Conservation (phyloP, 2,888 invertebrate species). For the Polyommatus icarus region DNA sequence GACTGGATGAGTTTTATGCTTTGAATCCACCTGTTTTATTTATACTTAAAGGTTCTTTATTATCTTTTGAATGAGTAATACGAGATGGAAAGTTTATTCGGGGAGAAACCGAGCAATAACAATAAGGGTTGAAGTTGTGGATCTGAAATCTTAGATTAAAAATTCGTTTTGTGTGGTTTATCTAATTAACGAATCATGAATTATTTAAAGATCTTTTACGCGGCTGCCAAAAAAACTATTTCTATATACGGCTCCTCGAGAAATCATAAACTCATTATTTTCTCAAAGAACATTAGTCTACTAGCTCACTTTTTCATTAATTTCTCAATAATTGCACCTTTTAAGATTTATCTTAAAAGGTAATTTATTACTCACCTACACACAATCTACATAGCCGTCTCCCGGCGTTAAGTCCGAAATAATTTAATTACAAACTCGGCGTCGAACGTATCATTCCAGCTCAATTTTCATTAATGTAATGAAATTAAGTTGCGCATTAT, state of each 20-base stretch:
- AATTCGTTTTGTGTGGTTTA: background rate
- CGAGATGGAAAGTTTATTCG: slow-evolving; percentile 7
- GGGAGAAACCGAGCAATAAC: background rate
- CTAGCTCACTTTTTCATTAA: background rate
- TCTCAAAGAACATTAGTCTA: background rate
- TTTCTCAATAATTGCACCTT: background rate
- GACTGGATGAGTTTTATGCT: slow-evolving; percentile 21
- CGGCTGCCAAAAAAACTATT: background rate
- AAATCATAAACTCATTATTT: background rate
- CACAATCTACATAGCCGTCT: background rate
- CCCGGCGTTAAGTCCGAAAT: slow-evolving; percentile 9
- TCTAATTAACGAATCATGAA: background rate
- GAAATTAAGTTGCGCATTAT: slow-evolving; percentile 6
- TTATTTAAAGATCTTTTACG: background rate
- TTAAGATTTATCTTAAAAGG: background rate
- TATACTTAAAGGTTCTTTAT: slow-evolving; percentile 16
- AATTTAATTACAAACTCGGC: slow-evolving; percentile 6
- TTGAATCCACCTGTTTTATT: slow-evolving; percentile 28
- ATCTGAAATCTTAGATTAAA: background rate
- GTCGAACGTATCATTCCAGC: slow-evolving; percentile 14
- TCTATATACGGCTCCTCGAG: background rate
- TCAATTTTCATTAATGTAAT: slow-evolving; percentile 19
- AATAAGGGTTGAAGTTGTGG: background rate
- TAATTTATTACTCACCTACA: background rate
- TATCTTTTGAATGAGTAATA: slow-evolving; percentile 10